Evolutionary conservation across 2,797 vertebrate genomes (phyloP).

Genomic region (Spizella passerina): DNA sequence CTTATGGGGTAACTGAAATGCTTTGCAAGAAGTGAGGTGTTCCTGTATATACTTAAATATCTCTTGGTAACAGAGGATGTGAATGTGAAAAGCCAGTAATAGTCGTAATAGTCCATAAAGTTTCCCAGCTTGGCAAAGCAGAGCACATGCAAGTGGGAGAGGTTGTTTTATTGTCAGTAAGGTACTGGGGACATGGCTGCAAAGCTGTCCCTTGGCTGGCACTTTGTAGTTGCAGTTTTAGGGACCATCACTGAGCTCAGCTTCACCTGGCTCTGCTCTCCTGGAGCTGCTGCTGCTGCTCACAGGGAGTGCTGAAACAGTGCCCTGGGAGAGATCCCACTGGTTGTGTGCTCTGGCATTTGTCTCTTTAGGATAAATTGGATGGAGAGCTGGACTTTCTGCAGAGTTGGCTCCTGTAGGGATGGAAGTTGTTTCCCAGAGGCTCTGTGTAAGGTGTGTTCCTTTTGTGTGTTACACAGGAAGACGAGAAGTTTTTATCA

Average conservation of each 20-base stretch:
- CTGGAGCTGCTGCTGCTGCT: not conserved
- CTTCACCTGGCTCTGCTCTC: not conserved
- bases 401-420: not conserved
- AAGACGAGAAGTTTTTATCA: constrained; percentile 97
- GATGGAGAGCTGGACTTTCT: not conserved
- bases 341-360: not conserved
- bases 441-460: not conserved
- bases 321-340: not conserved
- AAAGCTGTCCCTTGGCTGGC: no score
- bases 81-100: not conserved
- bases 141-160: not conserved
- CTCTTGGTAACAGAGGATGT: not conserved
- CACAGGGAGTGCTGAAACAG: not conserved
- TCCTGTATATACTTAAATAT: not conserved
- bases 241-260: not conserved
- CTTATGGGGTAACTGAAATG: not conserved
- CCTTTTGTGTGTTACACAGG: constrained; percentile 78
- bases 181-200: not conserved
- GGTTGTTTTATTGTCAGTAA: not conserved
- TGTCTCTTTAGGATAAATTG: not conserved
- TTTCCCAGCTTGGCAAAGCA: not conserved
- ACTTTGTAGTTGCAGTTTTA: not conserved
- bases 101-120: not conserved
- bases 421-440: not conserved
- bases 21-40: not conserved